Conservation (phyloP, 1,140 invertebrate species). For the Eurosta solidaginis region DNA sequence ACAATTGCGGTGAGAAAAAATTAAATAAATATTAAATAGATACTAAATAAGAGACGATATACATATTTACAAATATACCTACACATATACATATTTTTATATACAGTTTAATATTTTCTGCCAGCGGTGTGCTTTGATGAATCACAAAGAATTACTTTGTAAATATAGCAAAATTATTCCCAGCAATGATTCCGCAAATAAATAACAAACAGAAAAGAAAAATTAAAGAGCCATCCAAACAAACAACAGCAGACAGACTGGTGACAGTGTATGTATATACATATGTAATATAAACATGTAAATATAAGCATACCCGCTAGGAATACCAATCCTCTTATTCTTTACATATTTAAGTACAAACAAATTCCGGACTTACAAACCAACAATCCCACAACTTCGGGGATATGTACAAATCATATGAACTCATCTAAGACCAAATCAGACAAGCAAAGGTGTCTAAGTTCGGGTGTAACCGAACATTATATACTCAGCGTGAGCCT, state of each 20-base stretch:
- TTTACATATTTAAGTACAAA: too few species aligned
- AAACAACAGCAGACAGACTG: not conserved
- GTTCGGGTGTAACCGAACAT: too few species aligned
- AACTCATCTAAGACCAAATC: too few species aligned
- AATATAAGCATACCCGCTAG: not conserved
- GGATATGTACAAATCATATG: too few species aligned
- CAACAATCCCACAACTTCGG: too few species aligned
- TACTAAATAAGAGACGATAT: not conserved
- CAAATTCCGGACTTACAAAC: too few species aligned
- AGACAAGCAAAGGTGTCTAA: too few species aligned
- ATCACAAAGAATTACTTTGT: slow-evolving; percentile 20
- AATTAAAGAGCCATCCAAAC: not conserved
- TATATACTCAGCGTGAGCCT: too few species aligned
- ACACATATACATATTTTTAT: not conserved
- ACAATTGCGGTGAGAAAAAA: not conserved
- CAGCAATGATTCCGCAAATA: slow-evolving; percentile 6
- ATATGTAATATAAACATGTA: not conserved
- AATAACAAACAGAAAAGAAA: not conserved
- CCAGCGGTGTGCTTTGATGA: not conserved
- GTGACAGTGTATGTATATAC: not conserved
- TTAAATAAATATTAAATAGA: not conserved
- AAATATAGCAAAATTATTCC: slow-evolving; percentile 14
- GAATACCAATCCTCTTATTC: too few species aligned
- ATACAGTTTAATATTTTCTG: not conserved
- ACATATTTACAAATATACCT: not conserved